phyloP scores from a whole-genome alignment of 2,888 invertebrate species.

The Zonitis immaculata region DNA sequence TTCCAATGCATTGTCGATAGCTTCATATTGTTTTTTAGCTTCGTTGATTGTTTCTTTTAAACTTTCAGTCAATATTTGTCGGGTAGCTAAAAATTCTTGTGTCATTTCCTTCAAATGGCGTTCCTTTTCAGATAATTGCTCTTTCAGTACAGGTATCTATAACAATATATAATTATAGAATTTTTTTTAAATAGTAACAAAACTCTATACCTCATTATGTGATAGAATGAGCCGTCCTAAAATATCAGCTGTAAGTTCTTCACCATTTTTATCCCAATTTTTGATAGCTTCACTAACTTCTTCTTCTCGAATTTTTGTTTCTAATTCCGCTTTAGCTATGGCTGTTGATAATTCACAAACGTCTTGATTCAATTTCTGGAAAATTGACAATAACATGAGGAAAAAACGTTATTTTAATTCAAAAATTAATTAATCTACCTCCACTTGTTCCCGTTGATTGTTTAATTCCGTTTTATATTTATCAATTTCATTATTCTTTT shows the following conservation, averaged over 20 bases:
- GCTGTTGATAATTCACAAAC: constrained; percentile 56
- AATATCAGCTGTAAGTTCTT: constrained; percentile 43
- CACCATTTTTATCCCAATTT: constrained; percentile 47
- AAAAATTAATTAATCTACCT: constrained; percentile 49
- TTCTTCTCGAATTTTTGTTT: constrained; percentile 44
- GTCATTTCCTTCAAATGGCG: constrained; percentile 47
- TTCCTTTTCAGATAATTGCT: constrained; percentile 47
- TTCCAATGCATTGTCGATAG: constrained; percentile 57
- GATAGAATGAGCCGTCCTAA: constrained; percentile 42
- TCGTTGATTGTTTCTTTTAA: constrained; percentile 51
- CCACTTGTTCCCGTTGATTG: constrained; percentile 55
- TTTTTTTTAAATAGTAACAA: no score
- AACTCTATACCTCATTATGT: constrained; percentile 48
- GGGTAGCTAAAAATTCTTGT: constrained; percentile 45
- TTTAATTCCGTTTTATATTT: constrained; percentile 53
- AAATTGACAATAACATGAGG: no score
- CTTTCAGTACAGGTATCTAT: constrained; percentile 45
- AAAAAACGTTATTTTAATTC: no score
- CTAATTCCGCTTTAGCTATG: constrained; percentile 48
- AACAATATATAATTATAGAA: no score
- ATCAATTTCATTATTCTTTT: constrained; percentile 53
- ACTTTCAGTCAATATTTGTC: constrained; percentile 48
- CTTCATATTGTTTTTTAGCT: constrained; percentile 59
- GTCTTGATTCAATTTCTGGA: constrained; percentile 55
- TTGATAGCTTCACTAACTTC: constrained; percentile 44